A percentile compares a stretch with the other conserved stretches of the same genome.
phyloP scores from a whole-genome alignment of 2,888 invertebrate species.

The Elmis aenea region DNA sequence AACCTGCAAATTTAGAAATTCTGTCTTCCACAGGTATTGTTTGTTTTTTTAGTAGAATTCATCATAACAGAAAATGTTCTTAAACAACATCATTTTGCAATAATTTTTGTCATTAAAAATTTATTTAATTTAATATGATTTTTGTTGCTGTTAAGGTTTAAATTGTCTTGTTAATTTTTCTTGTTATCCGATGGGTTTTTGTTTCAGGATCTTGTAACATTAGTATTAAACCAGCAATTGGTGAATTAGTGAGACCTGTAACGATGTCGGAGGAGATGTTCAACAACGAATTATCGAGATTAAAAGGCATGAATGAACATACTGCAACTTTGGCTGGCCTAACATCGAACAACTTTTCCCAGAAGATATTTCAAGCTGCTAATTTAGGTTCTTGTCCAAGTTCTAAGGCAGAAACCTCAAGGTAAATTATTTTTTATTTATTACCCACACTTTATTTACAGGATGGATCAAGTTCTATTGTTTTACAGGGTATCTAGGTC shows the following conservation, averaged over 20 bases:
- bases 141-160: too few species aligned
- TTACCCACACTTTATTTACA: too few species aligned
- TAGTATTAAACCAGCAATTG: constrained; percentile 74
- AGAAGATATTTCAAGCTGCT: constrained; percentile 67
- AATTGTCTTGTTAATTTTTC: too few species aligned
- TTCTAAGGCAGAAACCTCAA: constrained; percentile 32
- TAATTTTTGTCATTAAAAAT: too few species aligned
- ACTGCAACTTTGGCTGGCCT: constrained; percentile 44
- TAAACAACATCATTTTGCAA: too few species aligned
- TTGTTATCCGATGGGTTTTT: too few species aligned
- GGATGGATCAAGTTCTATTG: too few species aligned
- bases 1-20: constrained; percentile 78
- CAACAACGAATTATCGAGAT: constrained; percentile 64
- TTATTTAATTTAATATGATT: too few species aligned
- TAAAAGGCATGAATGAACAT: constrained; percentile 91
- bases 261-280: constrained; percentile 69
- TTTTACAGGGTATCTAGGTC: too few species aligned
- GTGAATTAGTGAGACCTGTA: constrained; percentile 81
- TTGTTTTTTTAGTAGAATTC: constrained; percentile 3
- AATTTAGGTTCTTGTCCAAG: constrained; percentile 67
- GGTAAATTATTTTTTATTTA: constrained; percentile 27
- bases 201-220: constrained; percentile 58
- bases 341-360: constrained; percentile 29
- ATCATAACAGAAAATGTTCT: too few species aligned
- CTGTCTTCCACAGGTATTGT: constrained; percentile 53